Percentiles rank a stretch among this genome's conserved stretches.
Conservation (phyloP, 2,113 vertebrate species). For the Anarrhichthys ocellatus region DNA sequence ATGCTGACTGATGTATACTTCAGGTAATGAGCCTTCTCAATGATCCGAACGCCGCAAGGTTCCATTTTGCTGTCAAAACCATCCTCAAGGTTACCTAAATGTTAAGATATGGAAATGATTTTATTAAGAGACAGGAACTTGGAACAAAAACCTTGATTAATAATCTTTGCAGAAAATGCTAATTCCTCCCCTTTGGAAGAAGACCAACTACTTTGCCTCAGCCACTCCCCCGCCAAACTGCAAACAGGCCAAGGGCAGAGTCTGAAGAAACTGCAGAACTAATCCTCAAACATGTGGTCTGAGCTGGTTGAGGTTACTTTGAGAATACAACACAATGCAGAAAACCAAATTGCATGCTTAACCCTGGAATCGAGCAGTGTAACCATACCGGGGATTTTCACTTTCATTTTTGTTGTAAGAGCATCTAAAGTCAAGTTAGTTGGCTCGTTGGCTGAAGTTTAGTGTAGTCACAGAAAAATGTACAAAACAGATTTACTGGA, state of each 20-base stretch:
- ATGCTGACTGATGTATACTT: not conserved
- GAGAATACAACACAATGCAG: not conserved
- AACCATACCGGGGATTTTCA: not conserved
- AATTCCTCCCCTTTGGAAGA: slow-evolving; percentile 39
- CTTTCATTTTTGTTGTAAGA: not conserved
- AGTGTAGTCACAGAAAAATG: not conserved
- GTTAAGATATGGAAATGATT: slow-evolving; percentile 67
- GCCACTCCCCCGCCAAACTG: slow-evolving; percentile 4
- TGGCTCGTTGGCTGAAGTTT: not conserved
- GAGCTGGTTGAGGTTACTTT: not conserved
- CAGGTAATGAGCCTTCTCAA: slow-evolving; percentile 22
- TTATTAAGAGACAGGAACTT: slow-evolving; percentile 53
- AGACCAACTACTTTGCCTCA: slow-evolving; percentile 30
- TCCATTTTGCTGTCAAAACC: slow-evolving; percentile 24
- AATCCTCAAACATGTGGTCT: not conserved
- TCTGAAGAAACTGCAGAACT: slow-evolving; percentile 4
- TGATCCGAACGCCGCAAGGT: slow-evolving; percentile 18
- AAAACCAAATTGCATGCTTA: not conserved
- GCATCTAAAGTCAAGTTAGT: not conserved
- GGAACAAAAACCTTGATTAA: slow-evolving; percentile 49
- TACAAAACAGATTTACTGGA: too few relatives aligned
- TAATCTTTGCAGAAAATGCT: slow-evolving; percentile 47
- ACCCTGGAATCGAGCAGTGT: not conserved
- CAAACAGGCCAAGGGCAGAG: slow-evolving; percentile 30
- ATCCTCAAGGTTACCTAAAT: slow-evolving; percentile 53